Conservation (phyloP, 2,113 vertebrate genomes). For the Eclectus roratus region DNA sequence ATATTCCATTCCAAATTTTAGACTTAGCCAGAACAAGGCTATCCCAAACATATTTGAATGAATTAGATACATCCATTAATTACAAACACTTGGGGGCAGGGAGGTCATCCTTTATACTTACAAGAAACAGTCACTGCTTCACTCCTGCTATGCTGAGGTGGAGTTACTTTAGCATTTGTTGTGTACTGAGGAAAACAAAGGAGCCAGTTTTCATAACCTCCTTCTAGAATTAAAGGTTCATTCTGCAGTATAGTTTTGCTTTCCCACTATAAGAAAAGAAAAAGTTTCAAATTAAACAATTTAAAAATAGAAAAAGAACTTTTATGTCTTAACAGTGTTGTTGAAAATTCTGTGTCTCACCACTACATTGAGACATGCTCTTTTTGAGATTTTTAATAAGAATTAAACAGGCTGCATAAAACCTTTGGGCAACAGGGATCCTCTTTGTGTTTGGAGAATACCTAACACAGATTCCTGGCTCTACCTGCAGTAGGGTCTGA, state of each 20-base stretch:
- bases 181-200: constrained; percentile 95
- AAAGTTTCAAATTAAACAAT: neutral
- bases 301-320: neutral
- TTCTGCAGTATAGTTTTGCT: constrained; percentile 86
- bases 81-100: neutral
- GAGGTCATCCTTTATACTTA: constrained; percentile 74
- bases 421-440: neutral
- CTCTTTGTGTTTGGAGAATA: neutral
- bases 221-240: constrained; percentile 92
- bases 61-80: neutral
- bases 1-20: neutral
- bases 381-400: neutral
- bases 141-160: constrained; percentile 76
- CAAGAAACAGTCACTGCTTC: constrained; percentile 83
- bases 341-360: neutral
- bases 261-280: constrained; percentile 86
- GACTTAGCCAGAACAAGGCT: neutral
- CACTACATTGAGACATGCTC: neutral
- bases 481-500: neutral
- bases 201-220: constrained; percentile 97
- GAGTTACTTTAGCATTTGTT: constrained; percentile 89
- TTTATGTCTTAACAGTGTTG: neutral
- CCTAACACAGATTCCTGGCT: neutral
- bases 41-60: neutral
- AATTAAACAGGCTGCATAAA: neutral